Base-by-base conservation (phyloP, 2,888 invertebrate species). In the Campoplex capitator region DNA sequence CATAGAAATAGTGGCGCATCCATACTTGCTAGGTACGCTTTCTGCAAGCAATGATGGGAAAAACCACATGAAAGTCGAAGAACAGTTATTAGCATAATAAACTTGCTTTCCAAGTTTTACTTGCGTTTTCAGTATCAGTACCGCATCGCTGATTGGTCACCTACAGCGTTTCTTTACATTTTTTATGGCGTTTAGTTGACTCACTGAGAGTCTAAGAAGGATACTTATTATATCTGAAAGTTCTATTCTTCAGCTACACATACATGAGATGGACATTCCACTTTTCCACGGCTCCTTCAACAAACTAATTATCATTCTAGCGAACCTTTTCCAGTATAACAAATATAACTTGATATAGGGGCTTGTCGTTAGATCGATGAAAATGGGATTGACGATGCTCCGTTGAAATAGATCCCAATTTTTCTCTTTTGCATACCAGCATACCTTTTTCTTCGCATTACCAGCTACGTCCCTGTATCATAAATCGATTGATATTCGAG, bases 11-110 rank as follows among this genome's bases (percentile, higher is more conserved):
- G 13, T 13, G 58, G 28, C 3, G 13, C 28, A 28, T 2, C 11
- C 11, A 56, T n/a, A 23, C 23, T 28, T 23, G 23, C 23, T 11
- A 11, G 56, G 75, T 75, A 62, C 42, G 77, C 74, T 77, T 82
- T 23, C 67, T 78, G 85, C 73, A 76, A 71, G 70, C 79, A 79
- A 80, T 84, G 75, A 56, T 65, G 18, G 35, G 67, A 67, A 71
- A 67, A 74, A 85, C 71, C 54, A 77, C 73, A 77, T 38, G 48
- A 35, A 76, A 85, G 65, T 42, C 67, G 73, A 56, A 51, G 77
- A 35, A 65, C 65, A 23, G 42, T 42, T 42, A 9, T 8, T 42
- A 23, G 23, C 23, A 23, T 23, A 8, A 9, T 42, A 42, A 42
- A 3, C 42, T 42, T 42, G 1, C 42, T 7, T 9, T 0, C 9